Base-by-base conservation (phyloP, 2,113 vertebrate species). In the Columba janthina region DNA sequence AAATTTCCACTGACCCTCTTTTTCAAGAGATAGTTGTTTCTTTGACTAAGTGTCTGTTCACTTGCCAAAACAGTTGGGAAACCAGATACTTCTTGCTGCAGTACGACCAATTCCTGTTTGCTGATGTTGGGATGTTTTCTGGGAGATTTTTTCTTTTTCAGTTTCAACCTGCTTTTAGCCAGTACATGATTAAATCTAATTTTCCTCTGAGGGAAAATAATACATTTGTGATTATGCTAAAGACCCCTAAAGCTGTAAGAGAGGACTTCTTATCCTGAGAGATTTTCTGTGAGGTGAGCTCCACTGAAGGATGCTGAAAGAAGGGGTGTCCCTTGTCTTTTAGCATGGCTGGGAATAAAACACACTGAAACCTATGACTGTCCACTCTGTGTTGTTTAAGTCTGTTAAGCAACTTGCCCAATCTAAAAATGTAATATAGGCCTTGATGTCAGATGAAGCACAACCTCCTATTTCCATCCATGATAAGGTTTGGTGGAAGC, bases 51-150 rank as follows among this genome's bases (percentile, higher is more conserved):
- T 69, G 70, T 77, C 53, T 78, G n/a, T 71, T 91, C 10, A 2
- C 61, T 85, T 92, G 65, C 73, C 70, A 82, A 56, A 79, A 61
- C 54, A 56, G 34, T n/a, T 76, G 72, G 78, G 78, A 90, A 95
- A 88, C 31, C 75, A 88, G 67, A 72, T 72, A 85, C 36, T 82
- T 65, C 29, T 17, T 67, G 72, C 51, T 84, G 25, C 61, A 74
- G 48, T n/a, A 31, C 22, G 62, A 46, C 70, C 34, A 51, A 46
- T 75, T 92, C 79, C 40, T 83, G 17, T 76, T 94, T 87, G 57
- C 34, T 53, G 61, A n/a, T 82, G 81, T 38, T 64, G 48, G 48
- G 61, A 69, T 67, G 60, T 18, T 86, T 70, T 80, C 31, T 0
- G 38, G 24, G 16, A 71, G 12, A 3, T 15, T 10, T 14, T 36